Base-by-base conservation (phyloP, 2,888 invertebrate genomes). In the Microctonus aethiopoides region DNA sequence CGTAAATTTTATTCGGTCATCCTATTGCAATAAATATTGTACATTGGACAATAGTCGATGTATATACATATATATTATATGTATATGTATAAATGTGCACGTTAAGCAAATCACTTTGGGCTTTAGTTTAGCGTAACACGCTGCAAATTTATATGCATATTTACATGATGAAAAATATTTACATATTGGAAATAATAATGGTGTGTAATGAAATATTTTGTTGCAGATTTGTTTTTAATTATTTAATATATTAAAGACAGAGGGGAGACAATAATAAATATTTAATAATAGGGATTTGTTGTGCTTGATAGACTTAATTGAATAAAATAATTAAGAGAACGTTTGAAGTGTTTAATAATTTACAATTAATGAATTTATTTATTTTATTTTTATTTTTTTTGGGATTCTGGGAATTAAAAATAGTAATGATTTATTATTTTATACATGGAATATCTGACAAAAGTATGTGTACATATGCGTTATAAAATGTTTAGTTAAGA, bases 1-100 rank as follows among this genome's bases (percentile, higher is more conserved):
- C 75, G 78, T 80, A 83, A 84, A 84, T 84, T 79, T 81, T 74
- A 79, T 83, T 82, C 81, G 84, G 83, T 84, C 85, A 85, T 84
- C 81, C 82, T 79, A 70, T 68, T 78, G 72, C 84, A 81, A 84
- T 85, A 85, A 85, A 84, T 84, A 83, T 83, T 59, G 46, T 70
- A n/a, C 39, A 67, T 69, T 51, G 74, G 67, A 74, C 75, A 74
- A 74, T 79, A 56, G 65, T n/a, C n/a, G n/a, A n/a, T n/a, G n/a
- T n/a, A n/a, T n/a, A n/a, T n/a, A n/a, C n/a, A n/a, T n/a, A n/a
- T n/a, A n/a, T n/a, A n/a, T n/a, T n/a, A n/a, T n/a, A n/a, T n/a
- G n/a, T 39, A 24, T 9, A 54, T 54, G 36, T 52, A 29, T 54
- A 29, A 29, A 54, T 26, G 76, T 75, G 65, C 72, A 76, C 62